Conservation (phyloP, 2,888 invertebrate species). For the Tenthredo livida region DNA sequence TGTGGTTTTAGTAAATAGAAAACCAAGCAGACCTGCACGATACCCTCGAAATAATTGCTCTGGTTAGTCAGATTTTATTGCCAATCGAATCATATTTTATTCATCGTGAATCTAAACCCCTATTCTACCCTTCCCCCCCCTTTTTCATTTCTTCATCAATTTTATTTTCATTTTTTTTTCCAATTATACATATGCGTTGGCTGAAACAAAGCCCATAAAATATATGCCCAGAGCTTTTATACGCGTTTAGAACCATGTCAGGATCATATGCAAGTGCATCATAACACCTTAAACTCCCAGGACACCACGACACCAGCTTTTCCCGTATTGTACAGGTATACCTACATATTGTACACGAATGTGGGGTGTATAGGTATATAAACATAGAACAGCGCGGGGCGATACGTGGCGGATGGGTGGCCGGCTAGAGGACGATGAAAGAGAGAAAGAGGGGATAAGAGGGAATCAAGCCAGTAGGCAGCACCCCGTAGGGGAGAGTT, state of each 20-base stretch:
- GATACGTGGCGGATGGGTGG: conserved; percentile 42
- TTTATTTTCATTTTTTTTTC: not conserved
- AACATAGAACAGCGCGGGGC: conserved; percentile 25
- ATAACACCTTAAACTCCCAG: conserved; percentile 20
- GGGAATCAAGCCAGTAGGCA: conserved; percentile 43
- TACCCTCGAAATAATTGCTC: not conserved
- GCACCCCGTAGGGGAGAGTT: conserved; percentile 64
- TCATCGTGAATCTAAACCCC: not conserved
- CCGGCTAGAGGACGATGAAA: conserved; percentile 24
- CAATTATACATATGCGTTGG: not conserved
- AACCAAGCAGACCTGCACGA: not conserved
- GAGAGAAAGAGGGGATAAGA: conserved; percentile 45
- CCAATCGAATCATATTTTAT: not conserved
- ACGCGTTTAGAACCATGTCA: not conserved
- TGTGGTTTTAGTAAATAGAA: not conserved
- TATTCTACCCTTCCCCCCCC: not conserved
- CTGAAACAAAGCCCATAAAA: not conserved
- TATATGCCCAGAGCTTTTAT: not conserved
- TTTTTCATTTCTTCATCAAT: not conserved
- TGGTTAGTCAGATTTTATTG: conserved; percentile 4
- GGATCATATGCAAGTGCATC: conserved; percentile 32
- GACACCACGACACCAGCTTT: not conserved
- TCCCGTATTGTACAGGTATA: not conserved
- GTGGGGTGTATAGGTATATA: conserved; percentile 1
- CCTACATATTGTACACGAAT: not conserved